phyloP scores from a whole-genome alignment of 2,113 vertebrate genomes.

The Rutilus rutilus region DNA sequence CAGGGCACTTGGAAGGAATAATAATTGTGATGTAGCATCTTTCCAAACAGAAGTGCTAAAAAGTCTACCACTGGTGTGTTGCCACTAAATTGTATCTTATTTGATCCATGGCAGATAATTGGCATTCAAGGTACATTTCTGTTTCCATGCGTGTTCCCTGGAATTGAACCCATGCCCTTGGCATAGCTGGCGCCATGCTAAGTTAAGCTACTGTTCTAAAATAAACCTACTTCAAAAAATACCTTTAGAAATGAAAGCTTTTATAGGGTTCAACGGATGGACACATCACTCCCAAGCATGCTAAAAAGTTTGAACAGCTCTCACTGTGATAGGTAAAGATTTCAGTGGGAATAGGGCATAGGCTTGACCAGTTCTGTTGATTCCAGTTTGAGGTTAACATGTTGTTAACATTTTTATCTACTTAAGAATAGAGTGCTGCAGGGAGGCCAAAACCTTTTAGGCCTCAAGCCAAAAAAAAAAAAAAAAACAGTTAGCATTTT shows the following conservation, averaged over 20 bases:
- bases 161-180: conserved; percentile 1
- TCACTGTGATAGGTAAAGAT: background rate
- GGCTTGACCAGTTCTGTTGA: background rate
- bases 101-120: background rate
- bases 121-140: background rate
- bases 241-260: background rate
- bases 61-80: background rate
- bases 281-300: background rate
- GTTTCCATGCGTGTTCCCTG: background rate
- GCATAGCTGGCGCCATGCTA: background rate
- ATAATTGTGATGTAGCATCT: background rate
- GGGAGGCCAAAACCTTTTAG: background rate
- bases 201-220: conserved; percentile 19
- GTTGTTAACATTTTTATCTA: background rate
- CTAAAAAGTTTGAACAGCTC: background rate
- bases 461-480: too few species aligned
- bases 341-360: background rate
- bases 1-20: too few species aligned
- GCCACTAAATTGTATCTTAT: background rate
- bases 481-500: background rate
- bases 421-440: background rate
- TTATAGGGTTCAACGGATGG: background rate
- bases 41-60: background rate
- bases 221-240: conserved; percentile 32
- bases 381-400: background rate